Evolutionary conservation across 2,888 invertebrate species (phyloP), one percentile per base, ranked within the genome.

Genomic region (Orchestes rusci): DNA sequence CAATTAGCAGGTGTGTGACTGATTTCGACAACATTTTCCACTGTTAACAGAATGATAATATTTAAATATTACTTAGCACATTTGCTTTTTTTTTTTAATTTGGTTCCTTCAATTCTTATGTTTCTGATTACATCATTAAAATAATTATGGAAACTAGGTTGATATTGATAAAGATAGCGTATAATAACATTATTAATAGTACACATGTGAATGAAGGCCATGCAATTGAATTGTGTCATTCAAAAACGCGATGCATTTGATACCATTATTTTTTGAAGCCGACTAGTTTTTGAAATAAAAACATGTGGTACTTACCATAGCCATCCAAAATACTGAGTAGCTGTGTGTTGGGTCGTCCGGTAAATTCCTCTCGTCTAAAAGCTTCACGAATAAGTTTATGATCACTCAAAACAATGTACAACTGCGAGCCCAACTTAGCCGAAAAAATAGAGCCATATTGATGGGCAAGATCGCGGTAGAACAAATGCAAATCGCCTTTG

Each of bases 231-330:
- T n/a, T n/a, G n/a, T n/a, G n/a, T n/a, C n/a, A n/a, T n/a, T n/a
- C n/a, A n/a, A n/a, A n/a, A n/a, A n/a, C n/a, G n/a, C n/a, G n/a
- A n/a, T n/a, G n/a, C n/a, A n/a, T n/a, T n/a, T n/a, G n/a, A n/a
- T n/a, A n/a, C n/a, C n/a, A n/a, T n/a, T n/a, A n/a, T n/a, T n/a
- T n/a, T n/a, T n/a, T n/a, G n/a, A n/a, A n/a, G n/a, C n/a, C n/a
- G n/a, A n/a, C n/a, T n/a, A n/a, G n/a, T n/a, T n/a, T n/a, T n/a
- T n/a, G n/a, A n/a, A n/a, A n/a, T n/a, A n/a, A n/a, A n/a, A n/a
- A n/a, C n/a, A n/a, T n/a, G n/a, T n/a, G n/a, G n/a, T n/a, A 41
- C 87, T 86, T 68, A 92, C 92, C 92, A 57, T 89, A 88, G 59
- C 91, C 91, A 61, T 85, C 88, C 39, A 93, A 73, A 40, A 90